These are phyloP conservation scores for Apodemus speciosus DNA, from an alignment of 2,113 vertebrate genomes.

Conservation along the genomic window DNA sequence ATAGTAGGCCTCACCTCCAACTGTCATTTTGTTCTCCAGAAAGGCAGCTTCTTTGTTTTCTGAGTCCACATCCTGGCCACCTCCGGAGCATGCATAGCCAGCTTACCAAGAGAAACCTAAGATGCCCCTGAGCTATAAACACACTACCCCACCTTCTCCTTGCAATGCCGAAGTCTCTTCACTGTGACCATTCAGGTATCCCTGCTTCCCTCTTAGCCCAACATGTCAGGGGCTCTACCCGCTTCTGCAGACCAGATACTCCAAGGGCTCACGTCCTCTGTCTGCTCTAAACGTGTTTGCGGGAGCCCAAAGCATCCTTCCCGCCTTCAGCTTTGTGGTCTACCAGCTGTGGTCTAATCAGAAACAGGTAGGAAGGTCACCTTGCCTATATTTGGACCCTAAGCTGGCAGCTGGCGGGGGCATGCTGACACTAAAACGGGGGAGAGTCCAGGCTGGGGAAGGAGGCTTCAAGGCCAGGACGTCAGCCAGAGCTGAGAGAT, in stretches of 20 bases:
- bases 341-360: not conserved
- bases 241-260: not conserved
- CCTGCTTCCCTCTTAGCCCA: not conserved
- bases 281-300: not conserved
- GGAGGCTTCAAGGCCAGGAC: not conserved
- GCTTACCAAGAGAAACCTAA: not conserved
- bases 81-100: not conserved
- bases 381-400: not conserved
- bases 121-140: not conserved
- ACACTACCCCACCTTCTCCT: accelerated
- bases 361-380: not conserved
- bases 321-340: not conserved
- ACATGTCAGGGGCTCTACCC: not conserved
- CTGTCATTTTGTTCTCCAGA: not conserved
- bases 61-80: not conserved
- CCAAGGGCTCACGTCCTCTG: not conserved
- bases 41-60: not conserved
- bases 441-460: not conserved
- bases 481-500: not conserved
- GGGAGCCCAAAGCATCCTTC: not conserved
- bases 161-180: not conserved
- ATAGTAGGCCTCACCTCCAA: too few relatives aligned
- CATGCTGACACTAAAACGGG: not conserved
- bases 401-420: accelerated
- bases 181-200: accelerated